Evolutionary conservation across 1,140 invertebrate species (phyloP).

Genomic region (Phymastichus coffea): DNA sequence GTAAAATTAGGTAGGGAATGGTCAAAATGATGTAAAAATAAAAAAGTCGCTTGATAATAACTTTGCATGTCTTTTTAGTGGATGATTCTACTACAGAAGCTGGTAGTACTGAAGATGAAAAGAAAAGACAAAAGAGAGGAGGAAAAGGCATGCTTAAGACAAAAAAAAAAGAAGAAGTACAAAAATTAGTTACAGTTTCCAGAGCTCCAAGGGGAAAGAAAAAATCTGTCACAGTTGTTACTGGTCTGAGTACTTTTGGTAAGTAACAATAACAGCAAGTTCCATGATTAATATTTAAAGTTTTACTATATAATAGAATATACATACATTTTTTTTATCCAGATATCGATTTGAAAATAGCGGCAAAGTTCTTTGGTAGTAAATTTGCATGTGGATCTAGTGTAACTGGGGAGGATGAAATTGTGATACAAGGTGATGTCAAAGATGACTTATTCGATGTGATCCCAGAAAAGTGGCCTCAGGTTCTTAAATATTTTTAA

Average conservation of each 20-base stretch:
- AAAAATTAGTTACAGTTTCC: slow-evolving; percentile 81
- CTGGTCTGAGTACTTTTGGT: slow-evolving; percentile 88
- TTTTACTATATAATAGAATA: neutral
- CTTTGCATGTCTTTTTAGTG: slow-evolving; percentile 23
- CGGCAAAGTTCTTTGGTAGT: slow-evolving; percentile 95
- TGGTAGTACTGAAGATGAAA: slow-evolving; percentile 80
- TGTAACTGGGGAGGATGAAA: slow-evolving; percentile 98
- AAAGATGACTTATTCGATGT: slow-evolving; percentile 97
- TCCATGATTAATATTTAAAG: neutral
- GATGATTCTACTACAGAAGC: slow-evolving; percentile 64
- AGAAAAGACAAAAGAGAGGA: slow-evolving; percentile 83
- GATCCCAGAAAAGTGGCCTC: slow-evolving; percentile 96
- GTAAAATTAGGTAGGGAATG: slow-evolving; percentile 66
- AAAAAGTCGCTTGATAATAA: neutral
- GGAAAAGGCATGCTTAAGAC: slow-evolving; percentile 78
- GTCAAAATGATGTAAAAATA: neutral
- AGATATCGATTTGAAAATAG: slow-evolving; percentile 98
- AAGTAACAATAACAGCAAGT: slow-evolving; percentile 32
- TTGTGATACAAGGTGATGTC: slow-evolving; percentile 98
- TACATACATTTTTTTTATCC: slow-evolving; percentile 37
- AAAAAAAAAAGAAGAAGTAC: slow-evolving; percentile 73
- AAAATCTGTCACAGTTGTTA: slow-evolving; percentile 94
- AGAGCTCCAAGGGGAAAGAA: slow-evolving; percentile 95
- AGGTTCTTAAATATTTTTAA: slow-evolving; percentile 58
- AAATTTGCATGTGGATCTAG: slow-evolving; percentile 99